These are phyloP conservation scores for Sebastes jordani DNA, from an alignment of 2,797 vertebrate genomes.

Conservation along the genomic window DNA sequence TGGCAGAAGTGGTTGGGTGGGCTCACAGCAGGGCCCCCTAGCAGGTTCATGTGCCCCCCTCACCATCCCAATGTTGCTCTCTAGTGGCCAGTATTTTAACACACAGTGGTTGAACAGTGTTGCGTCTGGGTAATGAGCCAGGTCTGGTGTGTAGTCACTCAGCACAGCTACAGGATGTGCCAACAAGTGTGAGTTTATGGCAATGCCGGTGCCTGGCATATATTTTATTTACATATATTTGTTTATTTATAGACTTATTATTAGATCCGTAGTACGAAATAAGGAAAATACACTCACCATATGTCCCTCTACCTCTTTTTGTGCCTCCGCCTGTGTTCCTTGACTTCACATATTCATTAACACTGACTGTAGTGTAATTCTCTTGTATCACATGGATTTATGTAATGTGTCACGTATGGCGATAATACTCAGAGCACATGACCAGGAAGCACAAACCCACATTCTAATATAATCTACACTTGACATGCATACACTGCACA, in stretches of 20 bases:
- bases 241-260: neutral
- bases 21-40: neutral
- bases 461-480: neutral
- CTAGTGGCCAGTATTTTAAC: neutral
- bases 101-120: neutral
- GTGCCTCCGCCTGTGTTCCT: neutral
- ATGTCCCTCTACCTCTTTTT: neutral
- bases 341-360: slow-evolving; percentile 1
- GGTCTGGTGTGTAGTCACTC: neutral
- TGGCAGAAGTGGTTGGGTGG: neutral
- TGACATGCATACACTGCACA: neutral
- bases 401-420: neutral
- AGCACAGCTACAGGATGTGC: neutral
- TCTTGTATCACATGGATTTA: neutral
- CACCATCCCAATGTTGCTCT: neutral
- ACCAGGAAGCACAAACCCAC: neutral
- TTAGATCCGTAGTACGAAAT: neutral
- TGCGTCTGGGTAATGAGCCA: neutral
- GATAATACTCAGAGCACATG: neutral
- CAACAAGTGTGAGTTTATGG: slow-evolving; percentile 4
- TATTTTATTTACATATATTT: neutral
- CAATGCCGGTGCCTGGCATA: neutral
- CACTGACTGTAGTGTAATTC: neutral
- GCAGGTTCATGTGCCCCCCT: neutral
- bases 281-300: neutral